phyloP scores from a whole-genome alignment of 92 coral and sea anemone species.

The Pocillopora meandrina region DNA sequence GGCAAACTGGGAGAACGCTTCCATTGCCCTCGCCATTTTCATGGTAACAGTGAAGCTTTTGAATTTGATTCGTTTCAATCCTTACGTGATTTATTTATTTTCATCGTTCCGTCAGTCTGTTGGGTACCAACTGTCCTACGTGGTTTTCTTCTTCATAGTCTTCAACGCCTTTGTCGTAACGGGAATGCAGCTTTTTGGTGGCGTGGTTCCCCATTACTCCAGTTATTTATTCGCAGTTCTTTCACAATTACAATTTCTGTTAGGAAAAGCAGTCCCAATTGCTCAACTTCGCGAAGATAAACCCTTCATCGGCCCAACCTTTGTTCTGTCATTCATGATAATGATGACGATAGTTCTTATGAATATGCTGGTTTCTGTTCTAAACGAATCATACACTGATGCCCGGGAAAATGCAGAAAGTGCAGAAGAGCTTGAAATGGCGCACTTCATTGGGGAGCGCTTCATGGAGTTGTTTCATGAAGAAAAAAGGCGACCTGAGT shows the following conservation, averaged over 20 bases:
- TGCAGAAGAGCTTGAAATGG: slow-evolving; percentile 58
- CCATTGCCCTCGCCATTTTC: slow-evolving; percentile 43
- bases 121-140: slow-evolving; percentile 25
- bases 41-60: slow-evolving; percentile 48
- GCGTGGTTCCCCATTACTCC: slow-evolving; percentile 23
- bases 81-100: slow-evolving; percentile 43
- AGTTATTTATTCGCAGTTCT: slow-evolving; percentile 31
- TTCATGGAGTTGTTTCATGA: not conserved
- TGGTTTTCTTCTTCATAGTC: slow-evolving; percentile 7
- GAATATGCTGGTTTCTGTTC: slow-evolving; percentile 46
- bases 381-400: slow-evolving; percentile 53
- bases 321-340: slow-evolving; percentile 31
- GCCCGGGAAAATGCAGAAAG: slow-evolving; percentile 32
- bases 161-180: slow-evolving; percentile 40
- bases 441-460: slow-evolving; percentile 38
- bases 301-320: slow-evolving; percentile 30
- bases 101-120: slow-evolving; percentile 47
- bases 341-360: slow-evolving; percentile 46
- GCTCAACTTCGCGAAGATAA: slow-evolving; percentile 35
- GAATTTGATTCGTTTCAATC: slow-evolving; percentile 49
- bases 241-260: slow-evolving; percentile 48
- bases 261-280: slow-evolving; percentile 61
- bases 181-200: slow-evolving; percentile 49
- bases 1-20: slow-evolving; percentile 34
- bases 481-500: not conserved